Conservation (phyloP, 2,888 invertebrate genomes). For the Pachycephus smyrnensis region DNA sequence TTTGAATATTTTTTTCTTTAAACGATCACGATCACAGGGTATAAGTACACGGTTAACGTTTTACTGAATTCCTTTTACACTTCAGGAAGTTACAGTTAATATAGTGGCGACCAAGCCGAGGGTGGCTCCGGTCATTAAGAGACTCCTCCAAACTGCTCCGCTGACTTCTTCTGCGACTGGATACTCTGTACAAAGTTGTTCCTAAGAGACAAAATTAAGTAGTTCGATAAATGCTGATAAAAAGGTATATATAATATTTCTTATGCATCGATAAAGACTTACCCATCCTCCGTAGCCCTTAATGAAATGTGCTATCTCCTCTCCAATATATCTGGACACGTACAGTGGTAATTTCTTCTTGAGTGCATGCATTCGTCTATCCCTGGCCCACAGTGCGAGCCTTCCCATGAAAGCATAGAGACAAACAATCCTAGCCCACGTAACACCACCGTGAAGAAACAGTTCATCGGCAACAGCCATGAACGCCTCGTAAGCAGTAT, state of each 20-base stretch:
- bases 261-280: slow-evolving; percentile 31
- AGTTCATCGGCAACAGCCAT: slow-evolving; percentile 67
- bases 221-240: not conserved
- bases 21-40: slow-evolving; percentile 50
- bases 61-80: slow-evolving; percentile 13
- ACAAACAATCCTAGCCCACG: slow-evolving; percentile 66
- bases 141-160: slow-evolving; percentile 63
- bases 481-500: slow-evolving; percentile 64
- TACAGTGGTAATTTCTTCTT: slow-evolving; percentile 62
- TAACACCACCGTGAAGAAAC: slow-evolving; percentile 64
- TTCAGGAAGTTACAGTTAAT: slow-evolving; percentile 62
- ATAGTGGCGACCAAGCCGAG: slow-evolving; percentile 63
- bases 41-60: slow-evolving; percentile 54
- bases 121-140: slow-evolving; percentile 63
- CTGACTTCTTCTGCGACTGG: slow-evolving; percentile 64
- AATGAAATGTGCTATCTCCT: slow-evolving; percentile 65
- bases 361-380: slow-evolving; percentile 60
- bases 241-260: not conserved
- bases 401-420: slow-evolving; percentile 67
- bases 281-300: slow-evolving; percentile 68
- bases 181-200: slow-evolving; percentile 63
- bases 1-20: too few species aligned
- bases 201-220: slow-evolving; percentile 41
- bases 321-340: slow-evolving; percentile 65
- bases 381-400: slow-evolving; percentile 63